phyloP scores from a whole-genome alignment of 2,113 vertebrate genomes.

The Lathamus discolor region DNA sequence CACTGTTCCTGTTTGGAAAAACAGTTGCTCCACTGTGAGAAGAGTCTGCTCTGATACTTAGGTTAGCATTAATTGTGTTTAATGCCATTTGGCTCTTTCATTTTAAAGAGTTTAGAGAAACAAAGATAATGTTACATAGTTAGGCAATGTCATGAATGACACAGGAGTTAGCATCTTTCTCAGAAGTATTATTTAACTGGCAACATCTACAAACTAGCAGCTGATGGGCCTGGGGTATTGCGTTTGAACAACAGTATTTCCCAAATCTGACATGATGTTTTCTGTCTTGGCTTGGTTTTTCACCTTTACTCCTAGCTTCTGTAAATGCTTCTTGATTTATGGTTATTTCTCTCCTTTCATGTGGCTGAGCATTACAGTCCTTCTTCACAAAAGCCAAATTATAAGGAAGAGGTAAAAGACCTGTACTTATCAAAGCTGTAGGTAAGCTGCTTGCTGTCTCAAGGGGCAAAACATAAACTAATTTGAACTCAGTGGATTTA shows the following conservation, averaged over 20 bases:
- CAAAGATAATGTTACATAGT: neutral
- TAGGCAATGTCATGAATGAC: neutral
- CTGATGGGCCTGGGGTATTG: neutral
- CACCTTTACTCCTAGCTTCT: neutral
- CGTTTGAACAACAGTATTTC: neutral
- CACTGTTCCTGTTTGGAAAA: rapidly evolving
- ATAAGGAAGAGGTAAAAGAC: neutral
- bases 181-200: neutral
- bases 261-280: neutral
- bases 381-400: neutral
- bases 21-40: neutral
- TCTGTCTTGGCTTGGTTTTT: neutral
- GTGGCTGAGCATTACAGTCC: neutral
- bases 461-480: neutral
- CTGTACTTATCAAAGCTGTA: neutral
- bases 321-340: neutral
- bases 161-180: neutral
- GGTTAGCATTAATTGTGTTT: neutral
- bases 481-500: neutral
- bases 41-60: neutral
- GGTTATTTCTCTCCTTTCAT: neutral
- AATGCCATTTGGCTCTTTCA: neutral
- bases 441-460: neutral
- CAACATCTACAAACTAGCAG: neutral
- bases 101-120: neutral